Conservation (phyloP, 2,888 invertebrate species). For the Diadegma fenestrale region DNA sequence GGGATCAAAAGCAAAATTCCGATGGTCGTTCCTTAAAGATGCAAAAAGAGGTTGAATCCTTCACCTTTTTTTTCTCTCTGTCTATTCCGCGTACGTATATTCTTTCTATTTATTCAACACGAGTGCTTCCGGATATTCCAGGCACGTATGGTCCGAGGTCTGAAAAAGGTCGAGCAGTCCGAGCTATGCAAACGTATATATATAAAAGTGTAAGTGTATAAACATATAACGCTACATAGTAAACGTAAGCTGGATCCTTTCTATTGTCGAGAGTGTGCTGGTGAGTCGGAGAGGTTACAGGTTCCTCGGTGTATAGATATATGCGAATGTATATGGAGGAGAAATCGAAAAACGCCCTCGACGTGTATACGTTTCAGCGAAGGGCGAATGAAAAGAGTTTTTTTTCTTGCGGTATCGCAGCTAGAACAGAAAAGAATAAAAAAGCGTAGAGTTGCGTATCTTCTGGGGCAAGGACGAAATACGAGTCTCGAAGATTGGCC, state of each 20-base stretch:
- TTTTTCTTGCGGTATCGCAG: slow-evolving; percentile 35
- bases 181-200: slow-evolving; percentile 21
- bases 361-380: slow-evolving; percentile 51
- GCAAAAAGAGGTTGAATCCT: slow-evolving; percentile 35
- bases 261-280: slow-evolving; percentile 37
- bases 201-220: neutral
- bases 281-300: slow-evolving; percentile 34
- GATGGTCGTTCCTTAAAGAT: slow-evolving; percentile 71
- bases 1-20: slow-evolving; percentile 48
- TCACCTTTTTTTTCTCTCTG: slow-evolving; percentile 26
- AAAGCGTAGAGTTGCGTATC: neutral
- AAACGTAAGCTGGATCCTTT: slow-evolving; percentile 30
- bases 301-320: neutral
- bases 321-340: neutral
- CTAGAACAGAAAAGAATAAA: slow-evolving; percentile 5
- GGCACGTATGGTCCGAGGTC: slow-evolving; percentile 77
- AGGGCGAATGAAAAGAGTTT: slow-evolving; percentile 59
- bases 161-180: slow-evolving; percentile 70
- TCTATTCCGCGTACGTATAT: slow-evolving; percentile 39
- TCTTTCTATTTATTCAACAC: slow-evolving; percentile 79
- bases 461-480: neutral
- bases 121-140: slow-evolving; percentile 82
- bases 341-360: slow-evolving; percentile 51
- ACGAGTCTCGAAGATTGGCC: neutral
- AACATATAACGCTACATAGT: slow-evolving; percentile 10